A percentile compares a stretch with the other conserved stretches of the same genome.
Conservation (phyloP, 2,113 vertebrate genomes). For the Equus przewalskii region DNA sequence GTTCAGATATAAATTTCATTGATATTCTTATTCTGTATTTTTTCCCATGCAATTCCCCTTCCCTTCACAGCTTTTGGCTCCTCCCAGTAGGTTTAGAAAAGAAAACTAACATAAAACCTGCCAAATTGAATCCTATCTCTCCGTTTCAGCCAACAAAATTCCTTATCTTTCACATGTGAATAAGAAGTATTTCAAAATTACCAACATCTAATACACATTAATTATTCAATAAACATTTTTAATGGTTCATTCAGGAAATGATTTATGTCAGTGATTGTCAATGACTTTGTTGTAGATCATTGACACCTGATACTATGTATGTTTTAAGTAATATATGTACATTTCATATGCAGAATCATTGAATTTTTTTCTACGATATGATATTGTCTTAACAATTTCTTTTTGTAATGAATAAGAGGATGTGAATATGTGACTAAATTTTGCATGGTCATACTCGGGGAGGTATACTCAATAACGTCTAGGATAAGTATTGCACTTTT, state of each 20-base stretch:
- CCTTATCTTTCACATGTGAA: not conserved
- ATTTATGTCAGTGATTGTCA: not conserved
- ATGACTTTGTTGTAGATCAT: not conserved
- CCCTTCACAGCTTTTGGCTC: not conserved
- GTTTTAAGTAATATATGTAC: not conserved
- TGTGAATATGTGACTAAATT: not conserved
- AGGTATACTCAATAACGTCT: not conserved
- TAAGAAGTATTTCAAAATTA: not conserved
- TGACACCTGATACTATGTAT: not conserved
- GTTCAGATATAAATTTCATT: not conserved
- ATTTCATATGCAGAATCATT: not conserved
- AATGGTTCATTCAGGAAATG: not conserved
- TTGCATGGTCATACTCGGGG: not conserved
- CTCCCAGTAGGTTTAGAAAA: not conserved
- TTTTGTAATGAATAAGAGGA: not conserved
- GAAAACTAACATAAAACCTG: not conserved
- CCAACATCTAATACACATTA: not conserved
- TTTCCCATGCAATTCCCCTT: not conserved
- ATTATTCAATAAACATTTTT: not conserved
- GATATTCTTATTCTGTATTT: not conserved
- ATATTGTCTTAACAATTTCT: not conserved
- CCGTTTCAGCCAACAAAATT: not conserved
- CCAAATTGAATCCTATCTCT: not conserved
- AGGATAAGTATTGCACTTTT: not conserved
- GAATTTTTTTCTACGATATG: not conserved